phyloP scores from a whole-genome alignment of 2,888 invertebrate genomes.

The Eretmocerus hayati region DNA sequence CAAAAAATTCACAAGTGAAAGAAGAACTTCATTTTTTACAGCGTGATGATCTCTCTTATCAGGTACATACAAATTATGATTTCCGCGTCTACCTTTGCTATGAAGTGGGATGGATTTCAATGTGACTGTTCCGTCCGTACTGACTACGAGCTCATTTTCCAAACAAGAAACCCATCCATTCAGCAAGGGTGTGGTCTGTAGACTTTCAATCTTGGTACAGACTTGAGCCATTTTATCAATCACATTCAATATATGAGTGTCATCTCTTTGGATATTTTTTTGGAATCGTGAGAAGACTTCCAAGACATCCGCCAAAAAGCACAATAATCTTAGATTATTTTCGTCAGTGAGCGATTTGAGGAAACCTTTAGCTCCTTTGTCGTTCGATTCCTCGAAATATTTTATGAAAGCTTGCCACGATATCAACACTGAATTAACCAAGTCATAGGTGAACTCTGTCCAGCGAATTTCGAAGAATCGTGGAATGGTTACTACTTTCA shows the following conservation, averaged over 20 bases:
- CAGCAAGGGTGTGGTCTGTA: too few species aligned
- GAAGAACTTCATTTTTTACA: not conserved
- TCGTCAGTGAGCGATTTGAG: not conserved
- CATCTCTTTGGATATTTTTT: too few species aligned
- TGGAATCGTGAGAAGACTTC: not conserved
- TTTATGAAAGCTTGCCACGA: constrained; percentile 2
- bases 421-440: not conserved
- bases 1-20: constrained; percentile 1
- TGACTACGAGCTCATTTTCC: not conserved
- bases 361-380: not conserved
- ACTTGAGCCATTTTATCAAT: too few species aligned
- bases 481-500: not conserved
- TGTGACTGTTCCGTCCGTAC: not conserved
- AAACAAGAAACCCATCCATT: too few species aligned
- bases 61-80: not conserved
- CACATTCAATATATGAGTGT: too few species aligned
- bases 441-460: constrained; percentile 1
- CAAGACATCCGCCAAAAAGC: not conserved
- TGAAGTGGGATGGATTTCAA: not conserved
- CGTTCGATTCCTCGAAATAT: not conserved
- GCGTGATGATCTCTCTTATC: not conserved
- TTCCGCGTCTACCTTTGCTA: not conserved
- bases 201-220: too few species aligned
- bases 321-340: not conserved
- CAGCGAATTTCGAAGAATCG: not conserved